Percentiles rank a stretch among this genome's conserved stretches.
Conservation (phyloP, 2,797 vertebrate genomes). For the Lithobates sylvaticus region DNA sequence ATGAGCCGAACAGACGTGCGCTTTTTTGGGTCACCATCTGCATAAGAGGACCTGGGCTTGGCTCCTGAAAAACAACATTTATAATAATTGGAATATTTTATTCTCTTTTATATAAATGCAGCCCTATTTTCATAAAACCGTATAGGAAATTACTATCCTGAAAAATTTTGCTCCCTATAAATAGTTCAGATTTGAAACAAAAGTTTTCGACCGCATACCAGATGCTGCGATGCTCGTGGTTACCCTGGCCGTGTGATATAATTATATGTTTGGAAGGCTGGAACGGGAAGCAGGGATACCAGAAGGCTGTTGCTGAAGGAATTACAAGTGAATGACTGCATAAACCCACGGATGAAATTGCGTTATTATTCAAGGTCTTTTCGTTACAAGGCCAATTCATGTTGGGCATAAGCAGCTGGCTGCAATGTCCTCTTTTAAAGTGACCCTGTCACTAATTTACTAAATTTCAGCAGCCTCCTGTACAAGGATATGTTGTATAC, state of each 20-base stretch:
- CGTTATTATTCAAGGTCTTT: conserved; percentile 36
- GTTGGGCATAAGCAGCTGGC: not conserved
- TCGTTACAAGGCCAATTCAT: not conserved
- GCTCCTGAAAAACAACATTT: conserved; percentile 55
- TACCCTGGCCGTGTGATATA: conserved; percentile 84
- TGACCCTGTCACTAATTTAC: not conserved
- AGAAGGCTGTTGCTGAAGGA: conserved; percentile 70
- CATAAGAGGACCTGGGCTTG: conserved; percentile 39
- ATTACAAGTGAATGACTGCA: conserved; percentile 67
- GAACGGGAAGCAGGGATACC: conserved; percentile 74
- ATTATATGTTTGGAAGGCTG: conserved; percentile 80
- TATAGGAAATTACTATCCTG: conserved; percentile 83
- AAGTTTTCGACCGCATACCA: conserved; percentile 83
- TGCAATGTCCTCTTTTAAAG: not conserved
- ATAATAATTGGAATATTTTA: conserved; percentile 72
- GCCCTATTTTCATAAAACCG: conserved; percentile 76
- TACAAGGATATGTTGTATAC: not conserved
- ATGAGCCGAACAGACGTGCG: not conserved
- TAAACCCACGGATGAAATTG: conserved; percentile 57
- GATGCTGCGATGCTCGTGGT: conserved; percentile 82
- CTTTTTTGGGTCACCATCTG: conserved; percentile 51
- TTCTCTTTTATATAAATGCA: conserved; percentile 69
- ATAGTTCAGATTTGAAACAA: conserved; percentile 84
- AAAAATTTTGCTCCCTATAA: conserved; percentile 81
- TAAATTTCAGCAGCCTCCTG: too few species aligned